A percentile compares a stretch with the other conserved stretches of the same genome.
phyloP scores from a whole-genome alignment of 1,140 invertebrate species.

The Pomacea maculata region DNA sequence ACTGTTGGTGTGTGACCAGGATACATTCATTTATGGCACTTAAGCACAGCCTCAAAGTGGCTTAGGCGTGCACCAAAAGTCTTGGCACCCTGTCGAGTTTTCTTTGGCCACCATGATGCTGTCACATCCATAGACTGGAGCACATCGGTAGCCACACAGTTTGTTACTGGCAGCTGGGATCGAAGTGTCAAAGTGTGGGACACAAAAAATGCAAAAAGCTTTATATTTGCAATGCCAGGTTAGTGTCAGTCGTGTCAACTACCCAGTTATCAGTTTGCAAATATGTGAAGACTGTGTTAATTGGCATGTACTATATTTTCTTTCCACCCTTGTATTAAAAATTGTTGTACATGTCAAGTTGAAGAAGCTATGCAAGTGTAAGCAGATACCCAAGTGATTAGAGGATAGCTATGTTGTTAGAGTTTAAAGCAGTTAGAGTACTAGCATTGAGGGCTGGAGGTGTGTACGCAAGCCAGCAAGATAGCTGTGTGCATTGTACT shows the following conservation, averaged over 20 bases:
- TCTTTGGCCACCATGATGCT: neutral
- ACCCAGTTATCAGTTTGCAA: neutral
- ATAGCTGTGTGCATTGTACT: no score
- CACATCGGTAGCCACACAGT: neutral
- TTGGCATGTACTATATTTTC: no score
- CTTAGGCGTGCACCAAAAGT: neutral
- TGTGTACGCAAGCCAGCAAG: no score
- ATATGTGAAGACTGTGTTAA: neutral
- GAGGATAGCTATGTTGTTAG: no score
- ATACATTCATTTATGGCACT: slow-evolving; percentile 10
- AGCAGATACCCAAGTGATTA: no score
- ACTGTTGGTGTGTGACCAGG: neutral
- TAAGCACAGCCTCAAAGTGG: neutral
- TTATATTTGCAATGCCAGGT: neutral
- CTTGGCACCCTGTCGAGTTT: neutral
- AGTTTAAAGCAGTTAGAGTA: no score
- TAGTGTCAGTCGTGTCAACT: neutral
- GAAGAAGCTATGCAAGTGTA: no score
- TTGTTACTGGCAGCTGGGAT: slow-evolving; percentile 12
- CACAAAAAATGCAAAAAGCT: neutral
- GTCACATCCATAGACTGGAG: slow-evolving; percentile 15
- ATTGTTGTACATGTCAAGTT: no score
- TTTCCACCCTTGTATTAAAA: no score
- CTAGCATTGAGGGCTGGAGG: no score
- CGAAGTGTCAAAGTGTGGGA: slow-evolving; percentile 3